These are phyloP conservation scores for Drosophila yakuba DNA, from an alignment of 1,140 invertebrate genomes.

Conservation along the genomic window DNA sequence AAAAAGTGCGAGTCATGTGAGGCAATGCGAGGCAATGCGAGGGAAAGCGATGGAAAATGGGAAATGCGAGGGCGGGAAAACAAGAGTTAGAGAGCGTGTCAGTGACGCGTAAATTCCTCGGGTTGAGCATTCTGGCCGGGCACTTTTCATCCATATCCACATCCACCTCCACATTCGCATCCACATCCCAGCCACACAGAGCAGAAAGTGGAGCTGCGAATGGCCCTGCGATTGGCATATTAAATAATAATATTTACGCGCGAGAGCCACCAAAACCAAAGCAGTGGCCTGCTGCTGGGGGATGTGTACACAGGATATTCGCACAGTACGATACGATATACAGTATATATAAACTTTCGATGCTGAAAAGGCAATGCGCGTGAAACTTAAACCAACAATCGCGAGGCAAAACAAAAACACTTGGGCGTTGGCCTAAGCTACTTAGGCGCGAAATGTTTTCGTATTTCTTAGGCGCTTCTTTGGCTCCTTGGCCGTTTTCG, in stretches of 20 bases:
- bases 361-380: slow-evolving; percentile 57
- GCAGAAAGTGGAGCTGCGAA: slow-evolving; percentile 2
- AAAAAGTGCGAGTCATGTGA: slow-evolving; percentile 49
- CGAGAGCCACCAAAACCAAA: slow-evolving; percentile 52
- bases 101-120: slow-evolving; percentile 42
- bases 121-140: slow-evolving; percentile 13
- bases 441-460: slow-evolving; percentile 69
- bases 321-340: not conserved
- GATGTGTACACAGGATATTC: slow-evolving; percentile 24
- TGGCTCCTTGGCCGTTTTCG: slow-evolving; percentile 55
- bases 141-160: not conserved
- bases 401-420: slow-evolving; percentile 51
- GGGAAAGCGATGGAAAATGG: not conserved
- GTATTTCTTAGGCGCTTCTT: slow-evolving; percentile 42
- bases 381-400: slow-evolving; percentile 51
- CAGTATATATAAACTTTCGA: slow-evolving; percentile 49
- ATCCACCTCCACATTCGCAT: not conserved
- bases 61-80: not conserved
- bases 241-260: slow-evolving; percentile 80
- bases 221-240: slow-evolving; percentile 64
- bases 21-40: slow-evolving; percentile 5
- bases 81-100: slow-evolving; percentile 32
- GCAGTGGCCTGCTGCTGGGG: slow-evolving; percentile 14
- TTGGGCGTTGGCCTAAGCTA: slow-evolving; percentile 56
- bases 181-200: not conserved